A percentile compares a stretch with the other conserved stretches of the same genome.
Evolutionary conservation across 1,140 invertebrate species (phyloP).

Genomic region (Eueides isabella): DNA sequence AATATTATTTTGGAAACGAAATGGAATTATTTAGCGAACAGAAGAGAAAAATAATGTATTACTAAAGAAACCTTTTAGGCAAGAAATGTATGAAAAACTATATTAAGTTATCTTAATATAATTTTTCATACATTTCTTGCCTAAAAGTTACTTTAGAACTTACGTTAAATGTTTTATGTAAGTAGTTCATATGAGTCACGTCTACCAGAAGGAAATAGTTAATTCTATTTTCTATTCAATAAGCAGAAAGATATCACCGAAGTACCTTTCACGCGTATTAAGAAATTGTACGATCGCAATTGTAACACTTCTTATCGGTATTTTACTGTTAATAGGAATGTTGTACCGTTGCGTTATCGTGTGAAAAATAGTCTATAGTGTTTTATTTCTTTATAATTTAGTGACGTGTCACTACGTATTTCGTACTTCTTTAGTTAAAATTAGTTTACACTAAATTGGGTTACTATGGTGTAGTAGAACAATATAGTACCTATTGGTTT

Average conservation of each 20-base stretch:
- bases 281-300: conserved; percentile 3
- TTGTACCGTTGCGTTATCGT: neutral
- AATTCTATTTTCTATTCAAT: neutral
- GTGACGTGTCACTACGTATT: neutral
- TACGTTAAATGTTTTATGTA: neutral
- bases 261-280: neutral
- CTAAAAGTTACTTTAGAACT: neutral
- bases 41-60: neutral
- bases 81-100: neutral
- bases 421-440: neutral
- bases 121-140: neutral
- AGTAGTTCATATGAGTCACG: neutral
- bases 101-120: neutral
- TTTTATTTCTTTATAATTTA: neutral
- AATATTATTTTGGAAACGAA: too few relatives aligned
- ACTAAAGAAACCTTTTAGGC: neutral
- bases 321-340: neutral
- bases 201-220: neutral
- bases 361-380: neutral
- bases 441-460: too few relatives aligned
- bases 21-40: too few relatives aligned
- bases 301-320: conserved; percentile 4
- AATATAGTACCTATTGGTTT: too few relatives aligned
- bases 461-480: too few relatives aligned
- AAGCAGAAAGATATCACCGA: conserved; percentile 2